phyloP scores from a whole-genome alignment of 2,113 vertebrate genomes.

The Amphilophus citrinellus region DNA sequence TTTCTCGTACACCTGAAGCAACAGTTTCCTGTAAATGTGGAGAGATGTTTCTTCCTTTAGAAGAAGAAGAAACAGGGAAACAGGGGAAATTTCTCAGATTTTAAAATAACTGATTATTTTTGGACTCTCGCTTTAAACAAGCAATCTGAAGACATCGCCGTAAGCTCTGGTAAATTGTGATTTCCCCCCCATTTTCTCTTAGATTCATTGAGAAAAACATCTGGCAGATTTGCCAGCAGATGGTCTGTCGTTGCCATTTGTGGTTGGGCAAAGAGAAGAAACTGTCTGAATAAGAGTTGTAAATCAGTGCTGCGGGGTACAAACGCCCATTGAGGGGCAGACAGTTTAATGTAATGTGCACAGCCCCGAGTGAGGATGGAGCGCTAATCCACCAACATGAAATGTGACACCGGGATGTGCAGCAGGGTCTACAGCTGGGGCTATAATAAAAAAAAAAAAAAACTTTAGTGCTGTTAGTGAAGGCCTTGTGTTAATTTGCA shows the following conservation, averaged over 20 bases:
- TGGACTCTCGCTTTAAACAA: background rate
- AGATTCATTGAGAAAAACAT: background rate
- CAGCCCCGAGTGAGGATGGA: conserved; percentile 63
- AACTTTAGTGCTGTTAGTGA: background rate
- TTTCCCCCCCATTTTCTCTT: background rate
- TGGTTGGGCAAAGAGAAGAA: conserved; percentile 35
- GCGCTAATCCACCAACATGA: conserved; percentile 68
- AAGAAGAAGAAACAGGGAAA: no score
- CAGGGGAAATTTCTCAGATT: background rate
- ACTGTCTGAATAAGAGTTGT: conserved; percentile 63
- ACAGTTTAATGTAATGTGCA: conserved; percentile 79
- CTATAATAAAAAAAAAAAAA: background rate
- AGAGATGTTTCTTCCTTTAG: background rate
- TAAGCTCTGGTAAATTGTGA: background rate
- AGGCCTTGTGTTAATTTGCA: conserved; percentile 55
- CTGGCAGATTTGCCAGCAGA: conserved; percentile 54
- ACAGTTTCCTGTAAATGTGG: fast-evolving
- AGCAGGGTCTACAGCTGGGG: conserved; percentile 33
- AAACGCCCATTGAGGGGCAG: conserved; percentile 70
- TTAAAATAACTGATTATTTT: background rate
- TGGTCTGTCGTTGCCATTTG: conserved; percentile 35
- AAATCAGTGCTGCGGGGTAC: conserved; percentile 72
- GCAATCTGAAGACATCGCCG: background rate
- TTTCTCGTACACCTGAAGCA: background rate
- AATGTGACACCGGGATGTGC: conserved; percentile 68